Conservation (phyloP, 2,888 invertebrate species). For the Scaptomyza reducta region DNA sequence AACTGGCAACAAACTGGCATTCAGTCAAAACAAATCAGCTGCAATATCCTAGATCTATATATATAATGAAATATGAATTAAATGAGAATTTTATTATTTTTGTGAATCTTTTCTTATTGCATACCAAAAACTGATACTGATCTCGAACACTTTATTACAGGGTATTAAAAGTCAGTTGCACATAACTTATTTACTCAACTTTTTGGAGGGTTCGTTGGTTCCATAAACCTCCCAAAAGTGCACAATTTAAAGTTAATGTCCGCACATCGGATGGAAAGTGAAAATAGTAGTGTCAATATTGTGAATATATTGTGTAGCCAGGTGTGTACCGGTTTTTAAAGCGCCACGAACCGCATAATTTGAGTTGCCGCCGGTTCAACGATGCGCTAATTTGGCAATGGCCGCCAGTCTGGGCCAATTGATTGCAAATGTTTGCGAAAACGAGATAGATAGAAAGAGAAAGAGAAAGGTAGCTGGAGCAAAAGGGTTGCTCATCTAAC, state of each 20-base stretch:
- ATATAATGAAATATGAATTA: too few relatives aligned
- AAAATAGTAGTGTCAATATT: conserved; percentile 14
- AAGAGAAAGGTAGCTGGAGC: neutral
- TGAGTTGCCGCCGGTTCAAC: conserved; percentile 12
- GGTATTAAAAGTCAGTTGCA: neutral
- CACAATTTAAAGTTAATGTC: conserved; percentile 25
- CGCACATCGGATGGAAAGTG: conserved; percentile 10
- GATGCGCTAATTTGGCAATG: conserved; percentile 58
- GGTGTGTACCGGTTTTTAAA: neutral
- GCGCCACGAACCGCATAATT: neutral
- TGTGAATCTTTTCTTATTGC: too few relatives aligned
- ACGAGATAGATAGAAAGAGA: conserved; percentile 22
- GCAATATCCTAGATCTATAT: conserved; percentile 9
- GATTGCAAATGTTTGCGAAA: conserved; percentile 66
- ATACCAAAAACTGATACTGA: too few relatives aligned
- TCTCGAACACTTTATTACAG: neutral
- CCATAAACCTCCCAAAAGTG: conserved; percentile 16
- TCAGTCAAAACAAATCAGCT: conserved; percentile 10
- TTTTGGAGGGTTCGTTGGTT: conserved; percentile 30
- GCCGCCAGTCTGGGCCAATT: conserved; percentile 55
- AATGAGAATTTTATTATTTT: too few relatives aligned
- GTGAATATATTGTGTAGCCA: conserved; percentile 3
- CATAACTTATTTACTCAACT: conserved; percentile 30
- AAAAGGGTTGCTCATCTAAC: neutral
- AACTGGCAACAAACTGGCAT: conserved; percentile 26